phyloP scores from a whole-genome alignment of 2,888 invertebrate species.

The Acrobasis repandana region DNA sequence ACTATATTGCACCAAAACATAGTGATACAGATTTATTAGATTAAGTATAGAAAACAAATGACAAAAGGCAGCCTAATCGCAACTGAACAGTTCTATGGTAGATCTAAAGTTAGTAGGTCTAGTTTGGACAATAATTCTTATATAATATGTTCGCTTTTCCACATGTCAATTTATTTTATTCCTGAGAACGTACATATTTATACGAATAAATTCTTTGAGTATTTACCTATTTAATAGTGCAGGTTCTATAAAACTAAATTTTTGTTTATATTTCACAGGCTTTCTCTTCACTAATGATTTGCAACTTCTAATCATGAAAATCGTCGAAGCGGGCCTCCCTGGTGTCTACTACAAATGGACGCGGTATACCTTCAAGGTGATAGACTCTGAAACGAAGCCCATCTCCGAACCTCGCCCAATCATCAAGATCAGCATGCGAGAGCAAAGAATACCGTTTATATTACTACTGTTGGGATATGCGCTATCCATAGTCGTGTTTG shows the following conservation, averaged over 20 bases:
- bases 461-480: conserved; percentile 43
- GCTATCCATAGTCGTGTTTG: conserved; percentile 39
- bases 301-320: conserved; percentile 40
- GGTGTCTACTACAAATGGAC: conserved; percentile 54
- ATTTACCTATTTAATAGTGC: no score
- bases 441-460: conserved; percentile 43
- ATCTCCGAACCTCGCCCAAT: conserved; percentile 39
- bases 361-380: conserved; percentile 37
- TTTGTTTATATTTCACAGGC: conserved; percentile 35
- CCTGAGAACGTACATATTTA: no score
- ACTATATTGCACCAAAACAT: no score
- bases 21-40: no score
- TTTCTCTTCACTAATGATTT: conserved; percentile 51
- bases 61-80: no score
- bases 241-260: not conserved
- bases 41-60: no score
- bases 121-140: no score
- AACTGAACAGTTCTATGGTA: no score
- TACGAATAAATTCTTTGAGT: no score
- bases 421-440: conserved; percentile 34
- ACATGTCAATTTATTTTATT: no score
- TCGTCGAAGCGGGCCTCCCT: conserved; percentile 53
- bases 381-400: conserved; percentile 24
- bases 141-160: no score
- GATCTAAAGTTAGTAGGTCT: no score